Conservation (phyloP, 2,888 invertebrate genomes). For the Drosophila anceps region DNA sequence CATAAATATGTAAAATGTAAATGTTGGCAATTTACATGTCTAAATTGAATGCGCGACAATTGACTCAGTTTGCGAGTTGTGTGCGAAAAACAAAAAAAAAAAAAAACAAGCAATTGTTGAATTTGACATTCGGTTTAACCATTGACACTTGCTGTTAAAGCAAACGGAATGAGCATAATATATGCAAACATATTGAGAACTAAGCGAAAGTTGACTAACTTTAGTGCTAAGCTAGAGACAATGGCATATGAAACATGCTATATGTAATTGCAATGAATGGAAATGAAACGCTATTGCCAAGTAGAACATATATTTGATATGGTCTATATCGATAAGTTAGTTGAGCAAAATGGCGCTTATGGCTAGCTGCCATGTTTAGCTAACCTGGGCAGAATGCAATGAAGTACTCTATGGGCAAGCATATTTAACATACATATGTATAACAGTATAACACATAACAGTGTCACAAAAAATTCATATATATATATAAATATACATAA, state of each 20-base stretch:
- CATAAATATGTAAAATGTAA: slow-evolving; percentile 51
- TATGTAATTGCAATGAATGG: not conserved
- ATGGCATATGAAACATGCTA: not conserved
- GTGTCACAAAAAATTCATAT: not conserved
- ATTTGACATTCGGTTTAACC: slow-evolving; percentile 33
- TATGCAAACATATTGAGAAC: not conserved
- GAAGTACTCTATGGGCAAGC: not conserved
- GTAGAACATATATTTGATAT: not conserved
- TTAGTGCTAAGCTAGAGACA: not conserved
- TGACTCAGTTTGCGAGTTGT: slow-evolving; percentile 42
- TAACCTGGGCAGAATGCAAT: not conserved
- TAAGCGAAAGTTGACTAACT: not conserved
- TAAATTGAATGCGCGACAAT: slow-evolving; percentile 66
- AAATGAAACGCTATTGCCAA: not conserved
- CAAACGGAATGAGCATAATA: slow-evolving; percentile 1
- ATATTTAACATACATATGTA: not conserved
- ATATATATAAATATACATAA: not conserved
- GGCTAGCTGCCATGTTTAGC: not conserved
- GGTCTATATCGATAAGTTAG: no score
- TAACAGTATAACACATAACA: not conserved
- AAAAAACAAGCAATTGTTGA: not conserved
- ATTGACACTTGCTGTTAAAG: slow-evolving; percentile 23
- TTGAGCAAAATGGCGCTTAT: no score
- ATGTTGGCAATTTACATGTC: slow-evolving; percentile 65
- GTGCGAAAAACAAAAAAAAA: not conserved